A percentile compares a stretch with the other conserved stretches of the same genome.
Conservation (phyloP, 2,888 invertebrate genomes). For the Spodoptera picta region DNA sequence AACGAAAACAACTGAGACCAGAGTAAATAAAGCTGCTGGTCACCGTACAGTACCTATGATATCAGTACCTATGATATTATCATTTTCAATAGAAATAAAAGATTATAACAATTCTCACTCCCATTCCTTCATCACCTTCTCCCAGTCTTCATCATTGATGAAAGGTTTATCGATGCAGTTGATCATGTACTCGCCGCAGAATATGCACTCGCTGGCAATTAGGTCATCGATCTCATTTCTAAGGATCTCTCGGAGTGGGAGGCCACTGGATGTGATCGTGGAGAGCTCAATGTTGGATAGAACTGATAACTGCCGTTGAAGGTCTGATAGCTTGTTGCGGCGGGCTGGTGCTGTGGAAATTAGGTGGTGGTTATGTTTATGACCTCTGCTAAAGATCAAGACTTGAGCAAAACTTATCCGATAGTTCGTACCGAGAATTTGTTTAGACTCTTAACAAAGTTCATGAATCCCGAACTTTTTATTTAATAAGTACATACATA, state of each 20-base stretch:
- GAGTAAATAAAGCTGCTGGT: no score
- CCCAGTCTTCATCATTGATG: conserved; percentile 94
- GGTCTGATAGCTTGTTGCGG: conserved; percentile 89
- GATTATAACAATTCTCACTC: conserved; percentile 79
- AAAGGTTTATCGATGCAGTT: conserved; percentile 96
- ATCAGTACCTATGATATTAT: no score
- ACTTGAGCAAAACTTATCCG: no score
- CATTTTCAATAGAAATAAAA: no score
- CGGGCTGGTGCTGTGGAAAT: conserved; percentile 83
- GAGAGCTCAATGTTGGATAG: conserved; percentile 85
- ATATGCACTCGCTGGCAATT: conserved; percentile 96
- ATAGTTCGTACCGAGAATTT: no score
- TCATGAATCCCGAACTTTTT: no score
- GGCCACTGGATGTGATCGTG: conserved; percentile 73
- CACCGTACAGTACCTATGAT: no score
- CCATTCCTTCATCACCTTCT: conserved; percentile 95
- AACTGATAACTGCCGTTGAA: conserved; percentile 90
- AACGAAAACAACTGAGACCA: no score
- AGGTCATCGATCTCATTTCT: conserved; percentile 96
- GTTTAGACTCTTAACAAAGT: no score
- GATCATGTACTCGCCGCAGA: conserved; percentile 97
- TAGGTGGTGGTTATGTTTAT: no score
- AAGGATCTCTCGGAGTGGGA: conserved; percentile 90
- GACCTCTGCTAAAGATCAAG: no score
- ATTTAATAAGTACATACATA: no score